A percentile compares a stretch with the other conserved stretches of the same genome.
phyloP scores from a whole-genome alignment of 2,797 vertebrate species.

The Oreochromis grahami region DNA sequence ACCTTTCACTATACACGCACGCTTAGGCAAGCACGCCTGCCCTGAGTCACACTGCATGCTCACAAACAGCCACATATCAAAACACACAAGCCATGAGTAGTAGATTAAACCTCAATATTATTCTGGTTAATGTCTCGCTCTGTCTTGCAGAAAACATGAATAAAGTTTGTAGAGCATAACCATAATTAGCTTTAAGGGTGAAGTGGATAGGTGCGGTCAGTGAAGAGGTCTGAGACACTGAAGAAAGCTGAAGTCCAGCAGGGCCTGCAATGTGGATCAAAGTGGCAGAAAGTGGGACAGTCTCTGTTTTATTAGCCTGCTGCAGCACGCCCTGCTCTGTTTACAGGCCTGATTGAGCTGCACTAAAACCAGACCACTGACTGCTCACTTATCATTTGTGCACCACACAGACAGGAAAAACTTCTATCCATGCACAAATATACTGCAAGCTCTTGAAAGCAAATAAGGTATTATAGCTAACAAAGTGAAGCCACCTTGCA shows the following conservation, averaged over 20 bases:
- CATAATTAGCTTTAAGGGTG: constrained; percentile 33
- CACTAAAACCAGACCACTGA: constrained; percentile 12
- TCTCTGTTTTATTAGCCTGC: constrained; percentile 42
- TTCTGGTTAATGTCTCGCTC: constrained; percentile 7
- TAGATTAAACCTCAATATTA: background rate
- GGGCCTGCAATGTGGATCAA: constrained; percentile 38
- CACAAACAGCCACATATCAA: background rate
- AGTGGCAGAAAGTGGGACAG: constrained; percentile 17
- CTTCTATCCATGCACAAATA: constrained; percentile 44
- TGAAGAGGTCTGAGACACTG: background rate
- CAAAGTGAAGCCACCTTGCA: constrained; percentile 7
- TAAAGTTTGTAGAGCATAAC: constrained; percentile 14
- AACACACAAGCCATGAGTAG: background rate
- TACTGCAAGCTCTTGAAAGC: constrained; percentile 18
- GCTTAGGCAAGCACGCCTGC: background rate
- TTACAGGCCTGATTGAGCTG: constrained; percentile 31
- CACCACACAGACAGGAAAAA: constrained; percentile 51
- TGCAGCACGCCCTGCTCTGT: constrained; percentile 1
- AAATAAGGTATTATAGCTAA: background rate
- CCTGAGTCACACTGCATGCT: background rate
- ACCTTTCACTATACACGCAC: constrained; percentile 16
- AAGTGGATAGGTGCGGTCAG: background rate
- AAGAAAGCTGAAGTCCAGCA: constrained; percentile 14
- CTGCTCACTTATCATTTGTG: constrained; percentile 41
- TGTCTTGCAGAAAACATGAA: constrained; percentile 4